Conservation (phyloP, 2,113 vertebrate species). For the Ancistrus triradiatus region DNA sequence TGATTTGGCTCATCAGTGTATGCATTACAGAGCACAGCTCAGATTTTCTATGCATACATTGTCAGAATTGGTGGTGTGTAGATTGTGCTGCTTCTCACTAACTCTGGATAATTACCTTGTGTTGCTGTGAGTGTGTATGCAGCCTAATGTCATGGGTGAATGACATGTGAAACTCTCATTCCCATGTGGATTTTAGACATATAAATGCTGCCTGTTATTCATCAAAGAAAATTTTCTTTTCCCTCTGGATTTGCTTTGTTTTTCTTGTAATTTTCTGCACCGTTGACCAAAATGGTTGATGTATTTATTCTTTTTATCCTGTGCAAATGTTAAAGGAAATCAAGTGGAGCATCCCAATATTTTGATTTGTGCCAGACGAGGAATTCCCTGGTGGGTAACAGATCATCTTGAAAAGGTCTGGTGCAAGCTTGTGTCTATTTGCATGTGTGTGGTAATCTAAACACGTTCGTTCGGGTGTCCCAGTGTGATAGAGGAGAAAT, state of each 20-base stretch:
- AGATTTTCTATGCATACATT: no score
- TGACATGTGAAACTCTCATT: neutral
- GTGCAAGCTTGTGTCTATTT: constrained; percentile 17
- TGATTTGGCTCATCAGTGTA: no score
- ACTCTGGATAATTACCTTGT: neutral
- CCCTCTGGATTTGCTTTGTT: constrained; percentile 19
- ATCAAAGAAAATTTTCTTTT: constrained; percentile 26
- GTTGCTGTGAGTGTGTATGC: constrained; percentile 12
- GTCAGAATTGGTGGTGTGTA: no score
- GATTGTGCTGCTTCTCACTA: no score
- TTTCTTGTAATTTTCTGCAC: constrained; percentile 50
- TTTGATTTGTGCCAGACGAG: constrained; percentile 54
- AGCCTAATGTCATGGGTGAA: neutral
- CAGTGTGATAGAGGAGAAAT: constrained; percentile 24
- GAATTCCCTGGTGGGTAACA: constrained; percentile 35
- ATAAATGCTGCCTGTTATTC: constrained; percentile 25
- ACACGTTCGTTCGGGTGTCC: constrained; percentile 7
- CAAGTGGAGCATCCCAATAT: constrained; percentile 49
- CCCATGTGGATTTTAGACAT: constrained; percentile 8
- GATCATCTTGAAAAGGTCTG: constrained; percentile 2
- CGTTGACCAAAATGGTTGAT: constrained; percentile 47
- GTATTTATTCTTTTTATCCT: constrained; percentile 32
- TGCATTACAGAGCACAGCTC: no score
- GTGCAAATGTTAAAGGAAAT: constrained; percentile 52
- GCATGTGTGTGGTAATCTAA: constrained; percentile 19